Conservation (phyloP, 2,113 vertebrate species). For the Chauna torquata region DNA sequence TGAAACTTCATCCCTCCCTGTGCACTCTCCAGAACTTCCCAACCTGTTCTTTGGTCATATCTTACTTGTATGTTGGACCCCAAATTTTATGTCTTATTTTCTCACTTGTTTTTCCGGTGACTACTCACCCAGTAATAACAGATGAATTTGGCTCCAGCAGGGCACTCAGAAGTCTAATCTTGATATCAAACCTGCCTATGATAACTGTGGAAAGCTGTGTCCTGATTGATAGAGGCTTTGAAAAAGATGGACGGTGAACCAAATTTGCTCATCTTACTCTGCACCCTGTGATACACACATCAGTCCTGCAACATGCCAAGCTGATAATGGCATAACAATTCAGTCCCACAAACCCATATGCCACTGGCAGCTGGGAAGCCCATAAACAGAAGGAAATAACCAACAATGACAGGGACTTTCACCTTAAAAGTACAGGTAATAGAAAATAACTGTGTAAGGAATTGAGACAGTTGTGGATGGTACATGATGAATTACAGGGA, state of each 20-base stretch:
- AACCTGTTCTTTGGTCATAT: neutral
- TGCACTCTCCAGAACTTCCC: neutral
- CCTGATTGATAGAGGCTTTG: neutral
- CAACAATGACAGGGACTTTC: neutral
- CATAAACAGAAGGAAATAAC: neutral
- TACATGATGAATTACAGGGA: neutral
- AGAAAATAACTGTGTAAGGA: neutral
- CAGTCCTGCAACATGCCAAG: neutral
- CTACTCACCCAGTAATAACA: neutral
- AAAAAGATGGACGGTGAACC: neutral
- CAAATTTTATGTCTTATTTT: constrained; percentile 19
- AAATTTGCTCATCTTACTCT: constrained; percentile 29
- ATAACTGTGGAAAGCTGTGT: neutral
- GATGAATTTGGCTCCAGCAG: neutral
- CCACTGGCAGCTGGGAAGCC: neutral
- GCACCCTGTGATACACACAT: neutral
- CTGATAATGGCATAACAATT: neutral
- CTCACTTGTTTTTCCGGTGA: neutral
- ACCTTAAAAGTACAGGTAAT: neutral
- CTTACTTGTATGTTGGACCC: neutral
- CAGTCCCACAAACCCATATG: neutral
- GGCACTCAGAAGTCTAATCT: neutral
- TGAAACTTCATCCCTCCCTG: neutral
- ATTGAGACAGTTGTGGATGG: rapidly evolving
- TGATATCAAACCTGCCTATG: neutral